A percentile compares a stretch with the other conserved stretches of the same genome.
Conservation (phyloP, 92 coral and sea anemone genomes). For the Heliopora coerulea region DNA sequence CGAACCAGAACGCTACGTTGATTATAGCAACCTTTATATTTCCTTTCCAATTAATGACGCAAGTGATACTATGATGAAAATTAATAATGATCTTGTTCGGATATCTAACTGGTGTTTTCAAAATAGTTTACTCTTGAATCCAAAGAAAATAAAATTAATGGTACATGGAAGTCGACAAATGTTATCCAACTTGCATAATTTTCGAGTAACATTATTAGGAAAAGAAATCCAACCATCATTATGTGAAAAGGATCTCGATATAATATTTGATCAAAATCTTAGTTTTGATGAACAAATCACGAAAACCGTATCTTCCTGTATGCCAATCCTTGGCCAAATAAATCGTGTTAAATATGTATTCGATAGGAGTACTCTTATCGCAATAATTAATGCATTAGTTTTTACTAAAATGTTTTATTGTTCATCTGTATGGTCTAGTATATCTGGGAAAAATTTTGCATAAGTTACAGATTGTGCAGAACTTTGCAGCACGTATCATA, state of each 20-base stretch:
- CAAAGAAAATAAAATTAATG: constrained; percentile 9
- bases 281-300: constrained; percentile 6
- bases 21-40: too few relatives aligned
- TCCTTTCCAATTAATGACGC: too few relatives aligned
- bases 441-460: too few relatives aligned
- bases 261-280: constrained; percentile 6
- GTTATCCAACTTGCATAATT: not conserved
- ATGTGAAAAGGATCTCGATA: constrained; percentile 4
- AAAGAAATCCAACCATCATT: not conserved
- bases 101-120: constrained; percentile 33
- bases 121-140: constrained; percentile 5
- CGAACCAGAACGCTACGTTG: too few relatives aligned
- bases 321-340: constrained; percentile 29
- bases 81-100: too few relatives aligned
- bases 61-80: too few relatives aligned
- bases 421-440: too few relatives aligned
- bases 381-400: not conserved
- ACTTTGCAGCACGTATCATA: too few relatives aligned
- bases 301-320: constrained; percentile 13
- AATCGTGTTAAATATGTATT: constrained; percentile 23
- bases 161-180: constrained; percentile 18
- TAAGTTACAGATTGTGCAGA: too few relatives aligned
- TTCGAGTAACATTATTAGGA: constrained; percentile 12
- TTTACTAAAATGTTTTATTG: too few relatives aligned
- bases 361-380: constrained; percentile 24